Percentiles rank a stretch among this genome's conserved stretches.
These are phyloP conservation scores for Hetaerina americana DNA, from an alignment of 1,140 invertebrate species.

Conservation along the genomic window DNA sequence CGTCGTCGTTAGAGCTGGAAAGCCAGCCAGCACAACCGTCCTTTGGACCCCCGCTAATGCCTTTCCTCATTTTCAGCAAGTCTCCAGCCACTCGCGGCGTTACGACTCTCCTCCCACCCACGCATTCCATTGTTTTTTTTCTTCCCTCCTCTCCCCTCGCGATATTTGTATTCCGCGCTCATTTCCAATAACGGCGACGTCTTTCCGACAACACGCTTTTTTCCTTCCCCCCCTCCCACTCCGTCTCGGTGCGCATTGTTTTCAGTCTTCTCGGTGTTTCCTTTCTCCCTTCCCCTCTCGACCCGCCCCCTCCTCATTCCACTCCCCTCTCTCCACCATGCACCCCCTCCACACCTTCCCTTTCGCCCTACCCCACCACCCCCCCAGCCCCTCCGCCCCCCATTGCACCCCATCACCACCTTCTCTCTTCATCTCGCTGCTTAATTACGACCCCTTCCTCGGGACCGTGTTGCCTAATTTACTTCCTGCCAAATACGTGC, in stretches of 20 bases:
- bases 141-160: not conserved
- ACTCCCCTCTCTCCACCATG: not conserved
- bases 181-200: not conserved
- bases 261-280: not conserved
- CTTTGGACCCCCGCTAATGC: no score
- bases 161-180: not conserved
- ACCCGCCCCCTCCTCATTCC: not conserved
- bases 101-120: not conserved
- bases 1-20: no score
- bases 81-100: no score
- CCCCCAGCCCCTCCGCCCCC: no score
- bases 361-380: no score
- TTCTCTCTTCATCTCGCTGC: not conserved
- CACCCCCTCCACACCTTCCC: no score
- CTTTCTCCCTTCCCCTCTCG: not conserved
- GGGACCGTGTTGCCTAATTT: not conserved
- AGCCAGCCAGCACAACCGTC: no score
- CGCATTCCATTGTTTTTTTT: no score
- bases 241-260: no score
- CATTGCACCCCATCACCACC: no score
- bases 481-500: not conserved
- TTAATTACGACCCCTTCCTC: not conserved
- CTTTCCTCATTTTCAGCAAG: no score
- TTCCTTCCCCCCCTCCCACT: not conserved
- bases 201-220: not conserved